These are phyloP conservation scores for Loris lydekkerianus DNA, from an alignment of 2,797 vertebrate species.

Conservation along the genomic window DNA sequence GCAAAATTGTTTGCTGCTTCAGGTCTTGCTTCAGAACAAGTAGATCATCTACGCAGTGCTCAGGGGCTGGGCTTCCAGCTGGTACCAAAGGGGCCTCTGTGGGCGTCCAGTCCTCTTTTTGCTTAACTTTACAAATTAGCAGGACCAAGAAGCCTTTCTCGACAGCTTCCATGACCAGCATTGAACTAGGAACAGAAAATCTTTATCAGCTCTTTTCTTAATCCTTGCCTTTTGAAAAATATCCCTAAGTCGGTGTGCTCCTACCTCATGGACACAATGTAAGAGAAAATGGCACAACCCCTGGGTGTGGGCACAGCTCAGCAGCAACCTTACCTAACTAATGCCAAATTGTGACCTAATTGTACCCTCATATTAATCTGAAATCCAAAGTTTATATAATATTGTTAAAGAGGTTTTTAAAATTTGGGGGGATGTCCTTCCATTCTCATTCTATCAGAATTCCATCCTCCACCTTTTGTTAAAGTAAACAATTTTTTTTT, in stretches of 20 bases:
- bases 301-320: no score
- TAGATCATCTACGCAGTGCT: background rate
- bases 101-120: background rate
- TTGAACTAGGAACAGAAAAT: constrained; percentile 50
- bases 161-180: background rate
- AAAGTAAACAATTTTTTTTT: no score
- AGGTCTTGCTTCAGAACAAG: background rate
- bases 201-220: background rate
- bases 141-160: background rate
- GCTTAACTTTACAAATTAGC: background rate
- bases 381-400: background rate
- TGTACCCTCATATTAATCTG: no score
- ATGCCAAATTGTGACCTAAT: no score
- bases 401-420: background rate
- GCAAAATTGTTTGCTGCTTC: background rate
- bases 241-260: background rate
- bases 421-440: background rate
- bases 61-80: background rate
- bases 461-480: background rate
- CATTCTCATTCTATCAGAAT: background rate
- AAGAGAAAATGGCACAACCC: no score
- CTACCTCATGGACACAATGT: no score
- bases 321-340: no score
- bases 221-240: background rate
- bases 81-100: background rate